phyloP scores from a whole-genome alignment of 2,888 invertebrate genomes.

The Eilema depressum region DNA sequence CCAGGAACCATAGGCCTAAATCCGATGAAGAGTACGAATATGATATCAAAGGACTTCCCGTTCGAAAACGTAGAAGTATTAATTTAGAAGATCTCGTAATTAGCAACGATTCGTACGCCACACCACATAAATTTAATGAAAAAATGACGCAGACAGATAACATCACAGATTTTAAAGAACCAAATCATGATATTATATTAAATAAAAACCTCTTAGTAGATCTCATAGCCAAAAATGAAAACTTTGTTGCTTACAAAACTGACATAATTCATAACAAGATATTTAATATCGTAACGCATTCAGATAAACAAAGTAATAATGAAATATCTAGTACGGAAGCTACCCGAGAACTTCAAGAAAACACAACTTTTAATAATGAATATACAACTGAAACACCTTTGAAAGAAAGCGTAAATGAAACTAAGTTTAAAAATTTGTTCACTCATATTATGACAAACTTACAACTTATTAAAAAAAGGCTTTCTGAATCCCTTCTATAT shows the following conservation, averaged over 20 bases:
- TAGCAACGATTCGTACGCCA: background rate
- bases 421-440: background rate
- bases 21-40: constrained; percentile 72
- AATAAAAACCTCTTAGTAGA: background rate
- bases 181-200: background rate
- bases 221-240: background rate
- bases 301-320: background rate
- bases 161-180: background rate
- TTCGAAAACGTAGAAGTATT: constrained; percentile 59
- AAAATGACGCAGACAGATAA: background rate
- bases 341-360: background rate
- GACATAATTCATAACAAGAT: background rate
- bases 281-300: background rate
- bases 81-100: background rate
- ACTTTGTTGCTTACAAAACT: background rate
- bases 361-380: background rate
- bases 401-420: background rate
- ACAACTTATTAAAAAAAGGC: background rate
- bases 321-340: too few species aligned
- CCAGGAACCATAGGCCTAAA: constrained; percentile 34
- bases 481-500: background rate
- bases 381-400: background rate
- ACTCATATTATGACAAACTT: background rate
- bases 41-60: constrained; percentile 71
- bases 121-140: background rate